Base-by-base conservation (phyloP, 1,140 invertebrate genomes). In the Aphaenogaster rudis region DNA sequence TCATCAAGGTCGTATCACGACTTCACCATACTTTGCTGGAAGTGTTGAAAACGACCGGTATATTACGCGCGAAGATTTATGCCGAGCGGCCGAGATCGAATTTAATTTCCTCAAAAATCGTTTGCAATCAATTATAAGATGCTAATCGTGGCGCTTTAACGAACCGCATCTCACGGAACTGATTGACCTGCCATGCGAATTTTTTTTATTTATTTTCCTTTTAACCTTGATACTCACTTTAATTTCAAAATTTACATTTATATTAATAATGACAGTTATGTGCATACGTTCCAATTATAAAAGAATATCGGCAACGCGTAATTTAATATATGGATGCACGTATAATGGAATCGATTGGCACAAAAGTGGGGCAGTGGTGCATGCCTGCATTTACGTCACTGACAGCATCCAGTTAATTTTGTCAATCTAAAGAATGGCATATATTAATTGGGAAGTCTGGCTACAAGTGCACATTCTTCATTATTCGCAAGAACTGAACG, bases 101-200 rank as follows among this genome's bases (percentile, higher is more conserved):
- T 86, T 77, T 86, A 86, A 86, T 78, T 86, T 57, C n/a, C 42
- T 84, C 69, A 84, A 76, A 84, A 84, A 84, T 84, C 69, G 80
- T 57, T 50, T 45, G 69, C 80, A 84, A 84, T 84, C 80, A 76
- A 84, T 84, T 84, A 84, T 84, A 84, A 84, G 80, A 84, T 84
- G 80, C 80, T 84, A 84, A 84, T 84, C 80, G 69, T 45, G 54
- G 2, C 28, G 69, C 69, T 76, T 61, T 61, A 76, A 76, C 80
- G 54, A 84, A 84, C 50, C 39, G 66, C 64, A 45, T 59, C 28
- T 28, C 67, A 21, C 59, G 59, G 45, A 77, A 79, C 82, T 39
- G 33, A 81, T 78, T 52, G 84, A 86, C 36, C 76, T 66, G 69
- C 54, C 57, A 42, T 3, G 21, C 6, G 54, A 63, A 61, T 69